A percentile compares a stretch with the other conserved stretches of the same genome.
Conservation (phyloP, 2,113 vertebrate genomes). For the Apaloderma vittatum region DNA sequence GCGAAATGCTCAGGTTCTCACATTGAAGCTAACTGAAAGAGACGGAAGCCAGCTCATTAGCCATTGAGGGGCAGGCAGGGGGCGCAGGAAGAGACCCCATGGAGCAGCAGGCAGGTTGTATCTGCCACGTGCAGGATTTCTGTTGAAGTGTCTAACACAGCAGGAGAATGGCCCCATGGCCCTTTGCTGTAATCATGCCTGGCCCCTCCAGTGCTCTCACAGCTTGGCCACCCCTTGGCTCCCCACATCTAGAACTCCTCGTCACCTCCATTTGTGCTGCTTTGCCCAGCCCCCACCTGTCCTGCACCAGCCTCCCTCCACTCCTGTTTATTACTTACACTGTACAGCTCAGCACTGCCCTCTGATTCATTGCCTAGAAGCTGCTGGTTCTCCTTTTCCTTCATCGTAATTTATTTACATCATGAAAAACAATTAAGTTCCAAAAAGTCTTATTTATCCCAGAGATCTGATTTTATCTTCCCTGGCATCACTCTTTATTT, state of each 20-base stretch:
- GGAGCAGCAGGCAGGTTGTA: not conserved
- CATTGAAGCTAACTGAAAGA: not conserved
- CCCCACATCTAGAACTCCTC: not conserved
- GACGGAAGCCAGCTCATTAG: not conserved
- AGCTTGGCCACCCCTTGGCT: not conserved
- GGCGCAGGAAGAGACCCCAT: not conserved
- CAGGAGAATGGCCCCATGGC: not conserved
- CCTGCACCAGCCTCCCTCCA: not conserved
- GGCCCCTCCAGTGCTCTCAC: not conserved
- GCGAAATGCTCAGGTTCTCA: not conserved
- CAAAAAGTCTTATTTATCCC: constrained; percentile 58
- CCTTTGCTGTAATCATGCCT: not conserved
- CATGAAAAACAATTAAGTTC: constrained; percentile 38
- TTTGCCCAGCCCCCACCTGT: not conserved
- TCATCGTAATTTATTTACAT: constrained; percentile 46
- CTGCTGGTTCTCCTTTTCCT: not conserved
- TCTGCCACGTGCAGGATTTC: not conserved
- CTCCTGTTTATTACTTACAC: not conserved
- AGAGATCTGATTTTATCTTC: constrained; percentile 52
- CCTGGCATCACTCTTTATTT: constrained; percentile 50
- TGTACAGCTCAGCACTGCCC: not conserved
- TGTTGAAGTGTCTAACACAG: not conserved
- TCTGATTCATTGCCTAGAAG: constrained; percentile 13
- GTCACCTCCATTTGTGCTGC: not conserved
- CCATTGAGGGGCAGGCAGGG: too few species aligned